These are phyloP conservation scores for Watsonalla binaria DNA, from an alignment of 2,888 invertebrate species.

Conservation along the genomic window DNA sequence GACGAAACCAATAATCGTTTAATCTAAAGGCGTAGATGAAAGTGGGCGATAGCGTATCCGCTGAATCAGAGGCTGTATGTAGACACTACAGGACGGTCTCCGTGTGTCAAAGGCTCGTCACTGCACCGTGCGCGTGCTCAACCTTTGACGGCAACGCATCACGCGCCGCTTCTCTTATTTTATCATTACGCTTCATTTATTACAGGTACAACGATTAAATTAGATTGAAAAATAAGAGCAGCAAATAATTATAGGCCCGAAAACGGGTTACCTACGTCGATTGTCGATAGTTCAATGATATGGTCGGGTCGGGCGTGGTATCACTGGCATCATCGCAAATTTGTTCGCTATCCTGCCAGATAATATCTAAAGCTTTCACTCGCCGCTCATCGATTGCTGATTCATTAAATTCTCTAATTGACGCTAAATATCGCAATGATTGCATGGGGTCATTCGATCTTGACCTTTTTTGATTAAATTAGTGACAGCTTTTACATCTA, in stretches of 20 bases:
- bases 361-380: slow-evolving; percentile 67
- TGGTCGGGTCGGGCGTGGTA: slow-evolving; percentile 23
- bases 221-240: slow-evolving; percentile 25
- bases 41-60: slow-evolving; percentile 61
- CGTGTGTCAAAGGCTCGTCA: slow-evolving; percentile 57
- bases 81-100: slow-evolving; percentile 35
- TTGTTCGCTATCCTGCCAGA: slow-evolving; percentile 46
- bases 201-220: slow-evolving; percentile 28
- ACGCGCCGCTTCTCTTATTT: slow-evolving; percentile 22
- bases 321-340: slow-evolving; percentile 33
- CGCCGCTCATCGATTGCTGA: slow-evolving; percentile 44
- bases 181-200: slow-evolving; percentile 36
- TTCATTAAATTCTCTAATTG: slow-evolving; percentile 69
- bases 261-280: slow-evolving; percentile 27
- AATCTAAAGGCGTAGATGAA: slow-evolving; percentile 72
- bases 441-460: slow-evolving; percentile 50
- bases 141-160: slow-evolving; percentile 3
- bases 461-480: slow-evolving; percentile 58
- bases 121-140: slow-evolving; percentile 23
- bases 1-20: slow-evolving; percentile 69
- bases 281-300: slow-evolving; percentile 29
- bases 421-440: slow-evolving; percentile 55
- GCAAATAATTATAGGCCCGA: slow-evolving; percentile 27
- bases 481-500: slow-evolving; percentile 42
- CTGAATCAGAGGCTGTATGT: slow-evolving; percentile 33